Conservation (phyloP, 2,113 vertebrate species). For the Heptranchias perlo region DNA sequence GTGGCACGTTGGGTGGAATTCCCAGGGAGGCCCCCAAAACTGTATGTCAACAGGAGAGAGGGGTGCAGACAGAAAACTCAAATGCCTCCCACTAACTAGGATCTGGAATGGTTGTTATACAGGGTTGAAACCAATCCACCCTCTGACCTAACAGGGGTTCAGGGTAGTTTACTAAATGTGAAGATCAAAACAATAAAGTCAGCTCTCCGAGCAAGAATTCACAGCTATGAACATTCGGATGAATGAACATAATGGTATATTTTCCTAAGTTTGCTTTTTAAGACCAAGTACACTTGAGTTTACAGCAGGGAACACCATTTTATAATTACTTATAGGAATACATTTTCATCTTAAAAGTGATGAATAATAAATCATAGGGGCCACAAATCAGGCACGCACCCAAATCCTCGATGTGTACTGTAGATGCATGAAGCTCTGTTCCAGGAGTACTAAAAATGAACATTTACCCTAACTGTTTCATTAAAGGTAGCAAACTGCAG, state of each 20-base stretch:
- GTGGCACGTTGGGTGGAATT: no score
- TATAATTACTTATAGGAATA: background rate
- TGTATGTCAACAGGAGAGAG: background rate
- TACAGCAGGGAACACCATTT: background rate
- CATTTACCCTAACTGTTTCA: background rate
- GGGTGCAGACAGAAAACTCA: background rate
- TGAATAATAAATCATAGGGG: background rate
- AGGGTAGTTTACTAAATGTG: background rate
- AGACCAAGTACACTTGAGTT: background rate
- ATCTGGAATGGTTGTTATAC: background rate
- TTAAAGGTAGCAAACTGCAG: background rate
- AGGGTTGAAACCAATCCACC: background rate
- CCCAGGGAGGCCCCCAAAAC: background rate
- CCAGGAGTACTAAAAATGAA: background rate
- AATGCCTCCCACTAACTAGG: background rate
- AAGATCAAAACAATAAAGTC: background rate
- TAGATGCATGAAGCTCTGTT: background rate
- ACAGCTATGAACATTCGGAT: background rate
- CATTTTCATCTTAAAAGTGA: background rate
- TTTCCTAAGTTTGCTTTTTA: background rate
- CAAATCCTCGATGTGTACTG: background rate
- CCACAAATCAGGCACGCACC: background rate
- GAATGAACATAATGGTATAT: background rate
- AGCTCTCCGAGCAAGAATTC: background rate
- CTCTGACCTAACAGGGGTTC: background rate